Evolutionary conservation across 2,888 invertebrate species (phyloP).

Genomic region (Rotaria magnacalcarata): DNA sequence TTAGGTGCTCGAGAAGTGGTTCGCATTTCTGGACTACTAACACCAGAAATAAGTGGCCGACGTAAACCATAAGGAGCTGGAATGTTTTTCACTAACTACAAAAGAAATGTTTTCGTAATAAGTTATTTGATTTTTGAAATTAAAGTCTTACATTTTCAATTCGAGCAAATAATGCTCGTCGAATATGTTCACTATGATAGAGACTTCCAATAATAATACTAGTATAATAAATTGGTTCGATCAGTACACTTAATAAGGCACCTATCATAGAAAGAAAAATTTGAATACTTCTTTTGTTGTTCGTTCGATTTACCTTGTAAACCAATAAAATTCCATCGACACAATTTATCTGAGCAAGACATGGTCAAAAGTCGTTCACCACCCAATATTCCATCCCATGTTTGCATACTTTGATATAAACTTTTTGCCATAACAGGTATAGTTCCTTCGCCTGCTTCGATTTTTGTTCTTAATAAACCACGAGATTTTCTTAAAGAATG

Average conservation of each 20-base stretch:
- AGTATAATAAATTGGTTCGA: conserved; percentile 79
- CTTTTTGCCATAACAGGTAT: conserved; percentile 60
- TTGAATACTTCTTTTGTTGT: background rate
- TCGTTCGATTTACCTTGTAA: conserved; percentile 56
- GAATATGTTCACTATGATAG: conserved; percentile 81
- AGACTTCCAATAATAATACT: conserved; percentile 76
- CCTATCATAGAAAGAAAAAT: conserved; percentile 49
- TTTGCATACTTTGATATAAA: conserved; percentile 53
- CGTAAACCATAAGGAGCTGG: conserved; percentile 10
- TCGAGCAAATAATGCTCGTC: conserved; percentile 61
- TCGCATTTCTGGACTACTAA: conserved; percentile 19
- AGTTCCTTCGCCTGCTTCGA: conserved; percentile 91
- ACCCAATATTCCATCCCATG: conserved; percentile 60
- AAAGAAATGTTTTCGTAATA: background rate
- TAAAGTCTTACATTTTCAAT: conserved; percentile 63
- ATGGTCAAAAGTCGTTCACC: conserved; percentile 19
- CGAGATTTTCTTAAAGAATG: conserved; percentile 64
- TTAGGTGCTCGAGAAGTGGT: conserved; percentile 16
- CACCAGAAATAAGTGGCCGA: background rate
- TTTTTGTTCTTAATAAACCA: conserved; percentile 86
- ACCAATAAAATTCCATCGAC: conserved; percentile 61
- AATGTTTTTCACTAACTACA: background rate
- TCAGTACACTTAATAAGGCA: conserved; percentile 57
- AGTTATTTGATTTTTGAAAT: background rate
- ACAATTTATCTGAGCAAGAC: conserved; percentile 58